phyloP scores from a whole-genome alignment of 2,797 vertebrate species.

The Acipenser transmontanus region DNA sequence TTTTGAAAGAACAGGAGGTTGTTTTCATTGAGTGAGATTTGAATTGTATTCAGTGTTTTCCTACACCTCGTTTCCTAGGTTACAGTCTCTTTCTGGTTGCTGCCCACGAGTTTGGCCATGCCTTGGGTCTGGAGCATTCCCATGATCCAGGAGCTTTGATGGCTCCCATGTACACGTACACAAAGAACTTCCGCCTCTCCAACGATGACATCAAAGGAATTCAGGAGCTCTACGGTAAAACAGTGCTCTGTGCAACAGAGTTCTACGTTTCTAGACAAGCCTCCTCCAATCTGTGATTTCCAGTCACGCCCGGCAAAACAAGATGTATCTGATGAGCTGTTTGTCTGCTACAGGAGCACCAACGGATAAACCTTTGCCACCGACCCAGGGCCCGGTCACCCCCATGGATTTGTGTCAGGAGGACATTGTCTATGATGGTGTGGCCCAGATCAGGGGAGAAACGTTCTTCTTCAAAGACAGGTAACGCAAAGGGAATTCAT shows the following conservation, averaged over 20 bases:
- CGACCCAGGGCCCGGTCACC: constrained; percentile 84
- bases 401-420: constrained; percentile 85
- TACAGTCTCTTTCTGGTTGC: constrained; percentile 97
- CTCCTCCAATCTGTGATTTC: no score
- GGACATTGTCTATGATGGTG: constrained; percentile 82
- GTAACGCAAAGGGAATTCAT: constrained; percentile 47
- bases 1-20: no score
- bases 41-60: not conserved
- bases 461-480: constrained; percentile 96
- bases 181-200: constrained; percentile 85
- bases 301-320: not conserved
- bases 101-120: constrained; percentile 97
- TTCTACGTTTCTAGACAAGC: not conserved
- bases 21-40: not conserved
- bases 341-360: constrained; percentile 54
- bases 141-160: constrained; percentile 90
- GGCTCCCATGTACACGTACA: constrained; percentile 92
- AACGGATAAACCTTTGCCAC: constrained; percentile 64
- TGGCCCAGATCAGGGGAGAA: constrained; percentile 89
- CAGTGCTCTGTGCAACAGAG: not conserved
- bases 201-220: constrained; percentile 88
- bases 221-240: constrained; percentile 88
- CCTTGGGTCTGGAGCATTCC: constrained; percentile 92
- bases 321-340: not conserved
- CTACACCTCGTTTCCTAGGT: constrained; percentile 54